Evolutionary conservation across 2,797 vertebrate genomes (phyloP).

Genomic region (Pampus argenteus): DNA sequence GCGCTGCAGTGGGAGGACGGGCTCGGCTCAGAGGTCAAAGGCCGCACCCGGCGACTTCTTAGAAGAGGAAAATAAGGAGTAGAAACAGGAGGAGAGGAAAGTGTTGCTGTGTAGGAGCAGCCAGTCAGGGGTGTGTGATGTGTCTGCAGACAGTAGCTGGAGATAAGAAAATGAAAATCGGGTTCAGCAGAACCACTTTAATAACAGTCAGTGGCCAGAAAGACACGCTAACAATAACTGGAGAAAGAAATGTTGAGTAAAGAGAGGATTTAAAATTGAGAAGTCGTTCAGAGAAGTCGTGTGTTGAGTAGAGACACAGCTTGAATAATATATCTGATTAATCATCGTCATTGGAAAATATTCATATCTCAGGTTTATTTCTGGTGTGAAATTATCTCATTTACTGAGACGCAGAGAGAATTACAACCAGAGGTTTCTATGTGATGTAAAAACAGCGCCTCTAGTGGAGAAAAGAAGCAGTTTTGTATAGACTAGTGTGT

Average conservation of each 20-base stretch:
- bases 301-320: too few species aligned
- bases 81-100: constrained; percentile 17
- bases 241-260: neutral
- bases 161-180: constrained; percentile 15
- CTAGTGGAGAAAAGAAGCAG: constrained; percentile 28
- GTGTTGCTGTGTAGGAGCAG: neutral
- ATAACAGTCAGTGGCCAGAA: neutral
- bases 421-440: neutral
- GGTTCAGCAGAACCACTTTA: neutral
- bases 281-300: too few species aligned
- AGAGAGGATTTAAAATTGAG: neutral
- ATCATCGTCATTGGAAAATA: too few species aligned
- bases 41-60: constrained; percentile 6
- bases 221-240: neutral
- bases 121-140: constrained; percentile 4
- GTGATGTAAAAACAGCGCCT: constrained; percentile 11
- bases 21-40: constrained; percentile 35
- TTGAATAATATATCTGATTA: too few species aligned
- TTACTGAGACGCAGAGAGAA: neutral
- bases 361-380: too few species aligned
- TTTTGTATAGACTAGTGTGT: neutral
- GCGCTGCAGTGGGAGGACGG: constrained; percentile 52
- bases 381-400: too few species aligned
- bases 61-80: constrained; percentile 9
- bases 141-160: constrained; percentile 15